Evolutionary conservation across 2,888 invertebrate species (phyloP).

Genomic region (Orchesella flavescens): DNA sequence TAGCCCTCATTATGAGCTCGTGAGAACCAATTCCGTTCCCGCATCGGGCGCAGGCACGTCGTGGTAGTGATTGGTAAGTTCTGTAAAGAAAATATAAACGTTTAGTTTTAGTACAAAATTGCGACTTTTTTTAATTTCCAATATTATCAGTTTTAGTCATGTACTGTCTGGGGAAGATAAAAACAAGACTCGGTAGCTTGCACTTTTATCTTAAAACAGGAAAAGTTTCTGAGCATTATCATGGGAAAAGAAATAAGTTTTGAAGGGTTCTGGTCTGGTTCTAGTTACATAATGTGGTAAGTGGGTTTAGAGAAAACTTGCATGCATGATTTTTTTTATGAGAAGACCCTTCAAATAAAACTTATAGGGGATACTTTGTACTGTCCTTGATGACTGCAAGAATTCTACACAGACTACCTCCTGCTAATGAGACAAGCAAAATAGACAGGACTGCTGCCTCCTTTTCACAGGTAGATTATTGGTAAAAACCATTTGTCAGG

Average conservation of each 20-base stretch:
- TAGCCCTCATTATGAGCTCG: slow-evolving; percentile 92
- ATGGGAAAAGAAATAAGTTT: neutral
- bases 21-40: slow-evolving; percentile 88
- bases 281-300: slow-evolving; percentile 18
- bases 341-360: slow-evolving; percentile 10
- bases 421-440: slow-evolving; percentile 63
- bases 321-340: neutral
- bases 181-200: slow-evolving; percentile 12
- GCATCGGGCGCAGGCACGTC: slow-evolving; percentile 86
- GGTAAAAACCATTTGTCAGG: slow-evolving; percentile 59
- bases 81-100: slow-evolving; percentile 77
- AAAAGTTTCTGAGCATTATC: neutral
- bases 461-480: slow-evolving; percentile 57
- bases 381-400: slow-evolving; percentile 17
- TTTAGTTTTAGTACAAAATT: neutral
- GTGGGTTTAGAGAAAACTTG: neutral
- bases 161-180: slow-evolving; percentile 26
- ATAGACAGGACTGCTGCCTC: slow-evolving; percentile 49
- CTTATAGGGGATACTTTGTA: neutral
- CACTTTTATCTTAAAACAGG: neutral
- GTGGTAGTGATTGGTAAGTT: slow-evolving; percentile 82
- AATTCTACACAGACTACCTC: slow-evolving; percentile 29
- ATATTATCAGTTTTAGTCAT: neutral
- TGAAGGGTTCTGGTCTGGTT: neutral
- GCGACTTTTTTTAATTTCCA: neutral